Evolutionary conservation across 1,140 invertebrate genomes (phyloP).

Genomic region (Microplitis demolitor): DNA sequence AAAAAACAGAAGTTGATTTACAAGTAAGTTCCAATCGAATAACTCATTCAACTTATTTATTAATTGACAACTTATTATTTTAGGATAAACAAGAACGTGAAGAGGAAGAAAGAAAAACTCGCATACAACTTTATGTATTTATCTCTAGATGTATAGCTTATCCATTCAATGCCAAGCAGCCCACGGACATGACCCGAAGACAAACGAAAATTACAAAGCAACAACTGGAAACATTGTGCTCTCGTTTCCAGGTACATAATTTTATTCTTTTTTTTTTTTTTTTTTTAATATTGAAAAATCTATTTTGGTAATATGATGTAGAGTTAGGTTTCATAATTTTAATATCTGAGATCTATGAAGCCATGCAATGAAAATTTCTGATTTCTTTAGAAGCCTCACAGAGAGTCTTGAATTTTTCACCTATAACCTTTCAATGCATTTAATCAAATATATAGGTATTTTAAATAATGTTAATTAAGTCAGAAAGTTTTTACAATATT

Average conservation of each 20-base stretch:
- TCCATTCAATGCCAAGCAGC: slow-evolving; percentile 99
- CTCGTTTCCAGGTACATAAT: slow-evolving; percentile 83
- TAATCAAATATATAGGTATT: too few species aligned
- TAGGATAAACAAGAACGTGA: slow-evolving; percentile 86
- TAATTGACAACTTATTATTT: neutral
- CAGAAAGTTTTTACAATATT: too few species aligned
- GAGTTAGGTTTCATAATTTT: neutral
- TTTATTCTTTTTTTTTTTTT: neutral
- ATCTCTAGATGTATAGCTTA: slow-evolving; percentile 97
- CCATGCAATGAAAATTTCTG: slow-evolving; percentile 29
- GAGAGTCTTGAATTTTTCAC: neutral
- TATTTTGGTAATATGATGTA: neutral
- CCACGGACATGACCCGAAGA: slow-evolving; percentile 93
- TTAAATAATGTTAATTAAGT: too few species aligned
- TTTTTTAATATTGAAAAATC: neutral
- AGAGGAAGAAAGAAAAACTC: slow-evolving; percentile 90
- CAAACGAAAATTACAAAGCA: slow-evolving; percentile 95
- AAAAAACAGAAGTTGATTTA: slow-evolving; percentile 73
- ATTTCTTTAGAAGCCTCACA: slow-evolving; percentile 38
- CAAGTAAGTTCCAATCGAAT: slow-evolving; percentile 52
- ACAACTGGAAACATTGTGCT: slow-evolving; percentile 93
- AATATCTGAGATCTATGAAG: slow-evolving; percentile 31
- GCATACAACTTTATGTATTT: slow-evolving; percentile 97
- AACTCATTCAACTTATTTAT: too few species aligned
- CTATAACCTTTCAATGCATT: neutral